A percentile compares a stretch with the other conserved stretches of the same genome.
Evolutionary conservation across 2,888 invertebrate species (phyloP).

Genomic region (Synanthedon myopaeformis): DNA sequence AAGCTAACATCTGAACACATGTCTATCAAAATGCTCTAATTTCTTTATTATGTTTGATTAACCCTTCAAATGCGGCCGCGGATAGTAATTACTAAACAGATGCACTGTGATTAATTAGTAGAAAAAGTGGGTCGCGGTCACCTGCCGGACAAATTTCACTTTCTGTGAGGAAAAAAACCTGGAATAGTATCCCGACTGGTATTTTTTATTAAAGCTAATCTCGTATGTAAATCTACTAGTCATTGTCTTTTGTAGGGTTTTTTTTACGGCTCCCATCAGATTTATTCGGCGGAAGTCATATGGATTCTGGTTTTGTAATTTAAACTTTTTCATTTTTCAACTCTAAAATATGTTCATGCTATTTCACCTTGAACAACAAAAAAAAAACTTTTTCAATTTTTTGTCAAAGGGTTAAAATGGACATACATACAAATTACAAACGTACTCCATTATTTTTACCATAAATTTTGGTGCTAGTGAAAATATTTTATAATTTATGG

Average conservation of each 20-base stretch:
- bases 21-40: constrained; percentile 45
- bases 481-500: no score
- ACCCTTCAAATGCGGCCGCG: constrained; percentile 46
- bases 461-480: no score
- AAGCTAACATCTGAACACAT: constrained; percentile 16
- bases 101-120: constrained; percentile 63
- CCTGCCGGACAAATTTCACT: constrained; percentile 57
- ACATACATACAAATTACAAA: no score
- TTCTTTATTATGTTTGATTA: constrained; percentile 69
- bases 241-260: constrained; percentile 48
- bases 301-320: constrained; percentile 34
- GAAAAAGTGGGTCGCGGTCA: constrained; percentile 49
- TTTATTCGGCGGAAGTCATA: constrained; percentile 35
- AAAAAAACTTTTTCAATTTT: no score
- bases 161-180: constrained; percentile 36
- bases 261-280: constrained; percentile 12
- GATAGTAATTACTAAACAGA: constrained; percentile 55
- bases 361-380: no score
- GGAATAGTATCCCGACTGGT: constrained; percentile 18
- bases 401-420: no score
- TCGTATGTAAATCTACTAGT: constrained; percentile 60
- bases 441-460: no score
- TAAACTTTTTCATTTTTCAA: constrained; percentile 13
- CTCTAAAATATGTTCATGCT: no score
- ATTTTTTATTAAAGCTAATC: constrained; percentile 37